These are phyloP conservation scores for Serrognathus titanus DNA, from an alignment of 2,888 invertebrate genomes.

Conservation along the genomic window DNA sequence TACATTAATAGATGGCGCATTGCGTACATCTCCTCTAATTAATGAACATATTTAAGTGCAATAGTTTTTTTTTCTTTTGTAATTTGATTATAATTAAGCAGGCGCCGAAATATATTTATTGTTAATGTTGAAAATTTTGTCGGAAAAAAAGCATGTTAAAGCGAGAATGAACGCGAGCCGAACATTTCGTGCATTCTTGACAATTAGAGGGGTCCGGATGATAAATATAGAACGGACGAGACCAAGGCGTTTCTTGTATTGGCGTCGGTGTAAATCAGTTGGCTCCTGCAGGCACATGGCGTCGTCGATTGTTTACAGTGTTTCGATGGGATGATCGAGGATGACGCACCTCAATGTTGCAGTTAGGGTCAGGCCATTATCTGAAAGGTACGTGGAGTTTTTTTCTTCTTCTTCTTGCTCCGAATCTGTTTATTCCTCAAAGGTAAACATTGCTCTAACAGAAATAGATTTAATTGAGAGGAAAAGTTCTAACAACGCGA, in stretches of 20 bases:
- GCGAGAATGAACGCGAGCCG: neutral
- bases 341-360: constrained; percentile 66
- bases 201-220: constrained; percentile 14
- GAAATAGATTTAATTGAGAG: no score
- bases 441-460: no score
- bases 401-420: no score
- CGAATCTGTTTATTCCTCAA: no score
- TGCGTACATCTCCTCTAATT: no score
- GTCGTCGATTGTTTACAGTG: constrained; percentile 3
- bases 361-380: constrained; percentile 62
- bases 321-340: constrained; percentile 6
- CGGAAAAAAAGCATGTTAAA: neutral
- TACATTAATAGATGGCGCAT: no score
- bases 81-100: no score
- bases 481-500: no score
- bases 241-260: constrained; percentile 2
- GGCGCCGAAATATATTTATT: no score
- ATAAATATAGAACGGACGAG: constrained; percentile 18
- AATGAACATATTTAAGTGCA: no score
- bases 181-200: constrained; percentile 8
- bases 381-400: constrained; percentile 54
- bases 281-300: neutral
- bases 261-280: neutral
- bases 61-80: no score
- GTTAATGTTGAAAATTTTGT: neutral